Conservation (phyloP, 64 coral and sea anemone species). For the Dendrophyllia cribrosa region DNA sequence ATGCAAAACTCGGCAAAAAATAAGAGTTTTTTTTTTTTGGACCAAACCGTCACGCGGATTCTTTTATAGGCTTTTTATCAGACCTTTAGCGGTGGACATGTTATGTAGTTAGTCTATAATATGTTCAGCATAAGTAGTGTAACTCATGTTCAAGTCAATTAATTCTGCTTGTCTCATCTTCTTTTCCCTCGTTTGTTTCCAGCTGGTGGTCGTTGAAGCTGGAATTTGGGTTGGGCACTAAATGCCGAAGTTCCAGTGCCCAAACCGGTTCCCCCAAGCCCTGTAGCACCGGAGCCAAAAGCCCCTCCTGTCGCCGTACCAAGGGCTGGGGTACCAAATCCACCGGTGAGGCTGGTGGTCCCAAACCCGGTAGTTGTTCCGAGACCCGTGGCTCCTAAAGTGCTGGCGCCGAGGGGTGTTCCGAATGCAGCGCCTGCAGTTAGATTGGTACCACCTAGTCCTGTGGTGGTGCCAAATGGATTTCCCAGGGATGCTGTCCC, state of each 20-base stretch:
- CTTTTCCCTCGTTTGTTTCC: constrained; percentile 78
- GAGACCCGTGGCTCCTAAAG: constrained; percentile 46
- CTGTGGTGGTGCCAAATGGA: neutral
- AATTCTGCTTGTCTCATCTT: constrained; percentile 9
- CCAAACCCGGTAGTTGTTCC: constrained; percentile 27
- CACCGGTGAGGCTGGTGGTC: neutral
- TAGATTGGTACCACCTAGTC: constrained; percentile 5
- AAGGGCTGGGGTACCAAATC: constrained; percentile 24
- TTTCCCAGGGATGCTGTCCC: neutral
- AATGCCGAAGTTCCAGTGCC: constrained; percentile 42
- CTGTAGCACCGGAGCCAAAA: constrained; percentile 43
- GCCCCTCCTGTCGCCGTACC: neutral
- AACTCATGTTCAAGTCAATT: neutral
- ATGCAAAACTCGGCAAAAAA: no score
- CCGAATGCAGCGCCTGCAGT: neutral
- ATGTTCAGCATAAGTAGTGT: neutral
- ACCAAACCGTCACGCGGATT: no score
- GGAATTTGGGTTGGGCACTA: constrained; percentile 49
- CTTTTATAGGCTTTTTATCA: no score
- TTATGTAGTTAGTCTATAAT: no score
- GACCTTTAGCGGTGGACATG: no score
- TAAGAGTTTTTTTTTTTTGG: no score
- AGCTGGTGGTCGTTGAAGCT: constrained; percentile 69
- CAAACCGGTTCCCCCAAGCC: constrained; percentile 33
- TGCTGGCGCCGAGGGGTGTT: neutral